These are phyloP conservation scores for Aricia artaxerxes DNA, from an alignment of 2,888 invertebrate species.

Conservation along the genomic window DNA sequence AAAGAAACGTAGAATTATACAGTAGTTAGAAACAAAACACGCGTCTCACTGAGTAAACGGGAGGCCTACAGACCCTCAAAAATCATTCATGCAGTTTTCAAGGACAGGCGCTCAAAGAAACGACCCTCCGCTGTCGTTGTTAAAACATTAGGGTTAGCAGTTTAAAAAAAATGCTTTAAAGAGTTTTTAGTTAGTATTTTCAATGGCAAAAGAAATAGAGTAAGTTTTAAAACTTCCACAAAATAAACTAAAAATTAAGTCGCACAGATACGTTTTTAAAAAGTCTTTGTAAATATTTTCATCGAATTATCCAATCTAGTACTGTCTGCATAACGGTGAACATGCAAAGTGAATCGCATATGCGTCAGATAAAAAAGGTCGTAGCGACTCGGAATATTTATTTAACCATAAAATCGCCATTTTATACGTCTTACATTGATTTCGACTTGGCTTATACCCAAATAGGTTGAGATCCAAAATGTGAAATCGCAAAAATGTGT, in stretches of 20 bases:
- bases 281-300: not conserved
- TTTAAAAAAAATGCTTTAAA: not conserved
- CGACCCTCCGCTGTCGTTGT: not conserved
- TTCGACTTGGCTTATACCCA: slow-evolving; percentile 13
- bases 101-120: slow-evolving; percentile 11
- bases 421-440: slow-evolving; percentile 26
- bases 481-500: slow-evolving; percentile 10
- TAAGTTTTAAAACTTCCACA: too few species aligned
- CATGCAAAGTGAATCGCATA: slow-evolving; percentile 15
- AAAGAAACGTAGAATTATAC: not conserved
- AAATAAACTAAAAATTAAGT: too few species aligned
- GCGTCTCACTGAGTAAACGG: not conserved
- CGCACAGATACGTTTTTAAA: not conserved
- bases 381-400: slow-evolving; percentile 26
- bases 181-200: not conserved
- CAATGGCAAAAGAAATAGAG: not conserved
- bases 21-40: not conserved
- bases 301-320: not conserved
- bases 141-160: not conserved
- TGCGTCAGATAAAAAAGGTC: slow-evolving; percentile 23
- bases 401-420: slow-evolving; percentile 19
- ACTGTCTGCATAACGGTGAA: not conserved
- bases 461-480: slow-evolving; percentile 21
- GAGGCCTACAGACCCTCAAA: not conserved
- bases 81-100: slow-evolving; percentile 1